phyloP scores from a whole-genome alignment of 2,113 vertebrate genomes.

The Copsychus sechellarum region DNA sequence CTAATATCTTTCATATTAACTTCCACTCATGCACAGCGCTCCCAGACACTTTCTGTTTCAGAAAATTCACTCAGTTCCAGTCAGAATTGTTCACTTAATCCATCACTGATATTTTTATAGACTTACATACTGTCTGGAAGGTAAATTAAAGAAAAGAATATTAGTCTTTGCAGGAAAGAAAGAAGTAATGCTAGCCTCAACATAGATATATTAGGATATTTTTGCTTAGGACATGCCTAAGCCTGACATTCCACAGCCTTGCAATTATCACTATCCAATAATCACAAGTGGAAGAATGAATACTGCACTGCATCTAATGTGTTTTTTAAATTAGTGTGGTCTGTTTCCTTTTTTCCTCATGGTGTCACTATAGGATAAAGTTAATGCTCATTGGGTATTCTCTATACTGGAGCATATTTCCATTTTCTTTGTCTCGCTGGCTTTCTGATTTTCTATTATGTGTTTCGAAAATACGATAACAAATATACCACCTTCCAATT shows the following conservation, averaged over 20 bases:
- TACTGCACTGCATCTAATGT: neutral
- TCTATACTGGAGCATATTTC: neutral
- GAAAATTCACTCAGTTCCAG: neutral
- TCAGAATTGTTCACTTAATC: neutral
- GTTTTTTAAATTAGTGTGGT: neutral
- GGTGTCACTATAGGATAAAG: constrained; percentile 63
- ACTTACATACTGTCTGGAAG: neutral
- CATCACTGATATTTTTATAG: neutral
- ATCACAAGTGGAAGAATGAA: neutral
- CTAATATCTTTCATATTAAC: neutral
- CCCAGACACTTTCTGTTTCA: neutral
- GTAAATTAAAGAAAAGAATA: neutral
- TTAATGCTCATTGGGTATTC: neutral
- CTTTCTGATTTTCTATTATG: neutral
- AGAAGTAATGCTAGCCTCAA: neutral
- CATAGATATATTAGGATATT: neutral
- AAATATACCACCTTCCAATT: neutral
- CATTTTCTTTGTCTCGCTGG: neutral
- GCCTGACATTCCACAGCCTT: neutral
- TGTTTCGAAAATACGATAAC: neutral
- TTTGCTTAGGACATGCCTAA: neutral
- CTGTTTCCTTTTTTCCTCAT: constrained; percentile 46
- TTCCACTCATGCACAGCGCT: neutral
- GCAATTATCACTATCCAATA: neutral
- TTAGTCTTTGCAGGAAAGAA: neutral